Percentiles rank a stretch among this genome's conserved stretches.
phyloP scores from a whole-genome alignment of 2,113 vertebrate species.

The Paedocypris sp. region DNA sequence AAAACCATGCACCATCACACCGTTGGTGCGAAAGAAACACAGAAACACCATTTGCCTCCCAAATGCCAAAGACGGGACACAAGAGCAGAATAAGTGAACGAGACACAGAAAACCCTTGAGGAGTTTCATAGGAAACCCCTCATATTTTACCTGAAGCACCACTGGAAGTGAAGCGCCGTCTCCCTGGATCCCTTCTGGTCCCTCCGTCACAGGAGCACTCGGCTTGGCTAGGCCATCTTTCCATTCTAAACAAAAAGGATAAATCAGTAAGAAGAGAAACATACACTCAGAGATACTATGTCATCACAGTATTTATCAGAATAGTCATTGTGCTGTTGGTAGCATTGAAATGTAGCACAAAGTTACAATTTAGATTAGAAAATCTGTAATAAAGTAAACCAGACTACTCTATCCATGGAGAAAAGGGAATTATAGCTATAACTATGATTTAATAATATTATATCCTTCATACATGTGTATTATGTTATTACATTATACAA shows the following conservation, averaged over 20 bases:
- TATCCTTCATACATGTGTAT: too few species aligned
- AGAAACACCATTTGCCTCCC: constrained; percentile 10
- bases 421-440: too few species aligned
- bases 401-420: too few species aligned
- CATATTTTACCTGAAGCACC: constrained; percentile 71
- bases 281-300: too few species aligned
- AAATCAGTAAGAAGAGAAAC: not conserved
- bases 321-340: too few species aligned
- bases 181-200: constrained; percentile 57
- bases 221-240: constrained; percentile 65
- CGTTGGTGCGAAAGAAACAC: not conserved
- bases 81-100: not conserved
- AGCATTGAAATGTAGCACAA: too few species aligned
- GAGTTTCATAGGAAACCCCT: constrained; percentile 39
- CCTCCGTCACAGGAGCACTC: constrained; percentile 58
- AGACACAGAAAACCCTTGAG: constrained; percentile 17
- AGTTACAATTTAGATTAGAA: too few species aligned
- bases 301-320: too few species aligned
- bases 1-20: not conserved
- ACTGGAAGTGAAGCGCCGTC: constrained; percentile 65
- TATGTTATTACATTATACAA: too few species aligned
- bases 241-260: constrained; percentile 67
- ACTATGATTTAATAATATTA: too few species aligned
- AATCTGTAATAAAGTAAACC: too few species aligned
- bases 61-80: not conserved